These are phyloP conservation scores for Amphimallon solstitiale DNA, from an alignment of 2,888 invertebrate genomes.

Conservation along the genomic window DNA sequence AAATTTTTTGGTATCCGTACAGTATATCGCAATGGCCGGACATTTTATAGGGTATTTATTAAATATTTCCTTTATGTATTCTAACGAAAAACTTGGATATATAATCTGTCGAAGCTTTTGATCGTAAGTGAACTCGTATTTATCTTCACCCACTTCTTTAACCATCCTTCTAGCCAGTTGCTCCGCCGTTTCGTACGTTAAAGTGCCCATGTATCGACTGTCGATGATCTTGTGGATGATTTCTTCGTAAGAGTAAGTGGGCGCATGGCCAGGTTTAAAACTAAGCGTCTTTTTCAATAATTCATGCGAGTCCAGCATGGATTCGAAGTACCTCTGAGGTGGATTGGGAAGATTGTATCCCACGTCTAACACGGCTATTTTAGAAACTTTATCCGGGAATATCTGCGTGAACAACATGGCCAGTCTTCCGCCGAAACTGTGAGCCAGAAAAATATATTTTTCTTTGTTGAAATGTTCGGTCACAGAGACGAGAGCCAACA, in stretches of 20 bases:
- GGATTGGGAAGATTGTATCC: slow-evolving; percentile 45
- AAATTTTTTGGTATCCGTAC: background rate
- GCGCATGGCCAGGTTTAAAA: slow-evolving; percentile 10
- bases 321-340: slow-evolving; percentile 42
- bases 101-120: slow-evolving; percentile 7
- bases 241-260: slow-evolving; percentile 17
- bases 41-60: slow-evolving; percentile 12
- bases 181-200: slow-evolving; percentile 23
- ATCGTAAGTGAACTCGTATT: slow-evolving; percentile 23
- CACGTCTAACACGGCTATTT: slow-evolving; percentile 59
- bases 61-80: slow-evolving; percentile 24
- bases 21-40: slow-evolving; percentile 6
- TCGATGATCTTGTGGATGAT: slow-evolving; percentile 15
- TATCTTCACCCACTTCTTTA: slow-evolving; percentile 18
- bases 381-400: slow-evolving; percentile 56
- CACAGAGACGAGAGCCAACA: slow-evolving; percentile 49
- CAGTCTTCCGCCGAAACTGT: slow-evolving; percentile 64
- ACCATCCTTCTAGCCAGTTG: slow-evolving; percentile 25
- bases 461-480: slow-evolving; percentile 39
- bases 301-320: slow-evolving; percentile 57
- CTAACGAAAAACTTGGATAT: slow-evolving; percentile 8
- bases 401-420: slow-evolving; percentile 52
- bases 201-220: slow-evolving; percentile 6
- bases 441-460: slow-evolving; percentile 46
- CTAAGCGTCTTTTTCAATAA: slow-evolving; percentile 53